These are phyloP conservation scores for Nebria brevicollis DNA, from an alignment of 2,888 invertebrate species.

Conservation along the genomic window DNA sequence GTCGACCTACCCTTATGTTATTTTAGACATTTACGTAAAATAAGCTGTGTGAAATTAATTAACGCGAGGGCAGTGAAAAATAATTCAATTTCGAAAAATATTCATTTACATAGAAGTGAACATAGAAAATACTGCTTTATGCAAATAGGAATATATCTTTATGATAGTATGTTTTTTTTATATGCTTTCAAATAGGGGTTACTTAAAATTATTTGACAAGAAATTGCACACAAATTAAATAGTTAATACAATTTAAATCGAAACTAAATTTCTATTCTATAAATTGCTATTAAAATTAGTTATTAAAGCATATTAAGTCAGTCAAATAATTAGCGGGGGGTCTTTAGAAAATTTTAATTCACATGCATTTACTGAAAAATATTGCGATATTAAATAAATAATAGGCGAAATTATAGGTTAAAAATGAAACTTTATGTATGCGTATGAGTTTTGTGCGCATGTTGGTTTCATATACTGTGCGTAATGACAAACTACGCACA, in stretches of 20 bases:
- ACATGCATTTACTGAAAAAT: not conserved
- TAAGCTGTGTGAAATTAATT: not conserved
- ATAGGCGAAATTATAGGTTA: no score
- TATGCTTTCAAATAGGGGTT: not conserved
- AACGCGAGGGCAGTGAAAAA: conserved; percentile 12
- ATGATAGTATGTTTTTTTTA: not conserved
- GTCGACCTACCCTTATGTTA: not conserved
- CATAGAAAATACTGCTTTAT: conserved; percentile 10
- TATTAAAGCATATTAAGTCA: not conserved
- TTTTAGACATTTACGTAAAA: not conserved
- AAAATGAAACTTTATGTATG: no score
- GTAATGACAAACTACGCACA: no score
- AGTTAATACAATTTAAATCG: not conserved
- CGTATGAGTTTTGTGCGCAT: no score
- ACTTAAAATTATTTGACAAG: conserved; percentile 11
- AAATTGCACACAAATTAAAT: conserved; percentile 16
- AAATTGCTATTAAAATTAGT: not conserved
- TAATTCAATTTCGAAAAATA: conserved; percentile 20
- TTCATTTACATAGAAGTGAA: conserved; percentile 9
- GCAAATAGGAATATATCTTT: conserved; percentile 18
- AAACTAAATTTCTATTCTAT: conserved; percentile 1
- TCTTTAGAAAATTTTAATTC: not conserved
- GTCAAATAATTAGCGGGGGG: not conserved
- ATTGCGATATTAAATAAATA: not conserved
- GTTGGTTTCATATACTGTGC: no score